A percentile compares a stretch with the other conserved stretches of the same genome.
These are phyloP conservation scores for Rhopilema esculentum DNA, from an alignment of 30 jellyfish, hydroid and myxozoan genomes.

Conservation along the genomic window DNA sequence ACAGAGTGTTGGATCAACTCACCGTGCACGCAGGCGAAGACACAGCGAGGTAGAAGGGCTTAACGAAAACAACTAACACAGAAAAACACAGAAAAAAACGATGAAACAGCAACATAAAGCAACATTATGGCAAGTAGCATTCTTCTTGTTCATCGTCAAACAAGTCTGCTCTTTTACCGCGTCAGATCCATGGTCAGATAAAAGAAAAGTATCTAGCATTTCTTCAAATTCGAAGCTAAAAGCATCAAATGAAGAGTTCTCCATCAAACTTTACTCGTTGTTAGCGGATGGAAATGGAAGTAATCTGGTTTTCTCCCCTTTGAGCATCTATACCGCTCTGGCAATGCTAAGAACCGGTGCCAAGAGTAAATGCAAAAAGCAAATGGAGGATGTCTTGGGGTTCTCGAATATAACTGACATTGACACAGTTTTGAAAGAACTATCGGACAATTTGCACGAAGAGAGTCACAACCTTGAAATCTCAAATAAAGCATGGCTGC, in stretches of 20 bases:
- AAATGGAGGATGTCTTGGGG: slow-evolving; percentile 57
- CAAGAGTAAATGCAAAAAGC: slow-evolving; percentile 33
- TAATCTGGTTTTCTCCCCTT: slow-evolving; percentile 76
- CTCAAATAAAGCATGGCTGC: slow-evolving; percentile 61
- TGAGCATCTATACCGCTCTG: slow-evolving; percentile 67
- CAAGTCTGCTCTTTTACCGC: background rate
- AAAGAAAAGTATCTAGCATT: background rate
- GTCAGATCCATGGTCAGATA: background rate
- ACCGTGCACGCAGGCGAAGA: background rate
- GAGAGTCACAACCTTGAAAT: background rate
- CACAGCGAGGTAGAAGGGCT: background rate
- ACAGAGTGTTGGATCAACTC: background rate
- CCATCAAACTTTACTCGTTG: slow-evolving; percentile 29
- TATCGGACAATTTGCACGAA: background rate
- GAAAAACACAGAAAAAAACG: background rate
- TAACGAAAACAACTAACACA: background rate
- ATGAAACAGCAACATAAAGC: background rate
- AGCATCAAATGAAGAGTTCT: slow-evolving; percentile 13
- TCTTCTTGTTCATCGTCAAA: background rate
- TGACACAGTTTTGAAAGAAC: background rate
- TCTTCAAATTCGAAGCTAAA: background rate
- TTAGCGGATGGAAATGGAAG: background rate
- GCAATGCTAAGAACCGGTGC: slow-evolving; percentile 79
- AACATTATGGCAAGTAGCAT: background rate
- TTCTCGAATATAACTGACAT: background rate